Evolutionary conservation across 1,140 invertebrate genomes (phyloP), one percentile per base, ranked within the genome.

Genomic region (Lepidostoma basale): DNA sequence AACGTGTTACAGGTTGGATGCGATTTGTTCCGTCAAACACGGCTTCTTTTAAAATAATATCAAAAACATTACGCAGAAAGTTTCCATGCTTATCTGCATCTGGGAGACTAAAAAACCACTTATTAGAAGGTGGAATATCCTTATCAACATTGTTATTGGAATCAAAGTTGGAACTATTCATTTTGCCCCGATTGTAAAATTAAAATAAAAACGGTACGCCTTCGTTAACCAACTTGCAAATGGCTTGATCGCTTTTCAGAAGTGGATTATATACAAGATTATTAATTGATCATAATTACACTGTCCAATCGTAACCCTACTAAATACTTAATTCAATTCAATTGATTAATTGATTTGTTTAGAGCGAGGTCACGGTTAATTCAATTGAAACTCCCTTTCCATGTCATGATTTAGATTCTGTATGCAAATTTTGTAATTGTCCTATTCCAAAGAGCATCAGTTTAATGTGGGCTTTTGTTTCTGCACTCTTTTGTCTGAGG

Each of bases 401-500:
- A 25, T 16, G 26, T 45, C 36, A 62, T 52, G 59, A 68, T 14
- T 26, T 69, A 2, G 47, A 36, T 68, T 65, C 26, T 23, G 40
- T 16, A 36, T 73, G 44, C n/a, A 73, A n/a, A 47, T 79, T 76
- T 70, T 86, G 83, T 36, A 90, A 76, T 70, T 90, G 86, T 47
- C 81, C 79, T 16, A 92, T 85, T 6, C 85, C 85, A 73, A 90
- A 81, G 10, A 92, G 78, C 66, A 92, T 87, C 68, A 94, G 77
- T 77, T 94, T 94, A 62, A 95, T 94, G 74, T 93, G 87, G 6
- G 91, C 88, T 72, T 92, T 92, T 0, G 89, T 89, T 71, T 86
- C 85, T 0, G 88, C 83, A 65, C 89, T 88, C 73, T 90, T 85
- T 45, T 88, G 84, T 4, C 85, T 81, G 12, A 92, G 76, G 72